phyloP scores from a whole-genome alignment of 2,797 vertebrate species.

The Arvicola amphibius region DNA sequence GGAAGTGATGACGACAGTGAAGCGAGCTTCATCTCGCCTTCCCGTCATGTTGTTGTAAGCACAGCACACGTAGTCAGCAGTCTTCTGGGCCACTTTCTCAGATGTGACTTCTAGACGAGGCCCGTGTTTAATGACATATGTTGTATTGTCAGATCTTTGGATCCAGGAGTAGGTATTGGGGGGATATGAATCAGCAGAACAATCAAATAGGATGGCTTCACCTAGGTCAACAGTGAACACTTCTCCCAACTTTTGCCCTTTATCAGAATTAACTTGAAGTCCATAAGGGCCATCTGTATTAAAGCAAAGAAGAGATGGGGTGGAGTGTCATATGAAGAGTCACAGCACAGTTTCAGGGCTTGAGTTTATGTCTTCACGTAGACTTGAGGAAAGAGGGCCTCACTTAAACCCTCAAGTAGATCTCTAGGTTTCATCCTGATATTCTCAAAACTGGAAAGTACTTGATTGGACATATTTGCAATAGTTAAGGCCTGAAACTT shows the following conservation, averaged over 20 bases:
- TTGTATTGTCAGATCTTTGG: conserved; percentile 90
- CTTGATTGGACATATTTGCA: conserved; percentile 36
- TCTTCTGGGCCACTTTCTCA: conserved; percentile 89
- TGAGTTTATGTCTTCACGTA: not conserved
- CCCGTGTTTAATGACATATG: conserved; percentile 91
- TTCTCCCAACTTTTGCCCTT: conserved; percentile 91
- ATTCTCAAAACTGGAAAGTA: conserved; percentile 14
- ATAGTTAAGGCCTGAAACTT: conserved; percentile 31
- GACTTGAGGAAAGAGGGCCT: not conserved
- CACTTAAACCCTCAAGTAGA: conserved; percentile 2
- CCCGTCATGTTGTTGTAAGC: conserved; percentile 96
- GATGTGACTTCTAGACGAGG: conserved; percentile 91
- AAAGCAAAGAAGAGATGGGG: conserved; percentile 14
- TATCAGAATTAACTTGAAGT: conserved; percentile 94
- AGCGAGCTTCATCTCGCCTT: conserved; percentile 92
- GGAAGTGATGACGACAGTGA: conserved; percentile 94
- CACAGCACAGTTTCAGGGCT: not conserved
- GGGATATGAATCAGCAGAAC: conserved; percentile 97
- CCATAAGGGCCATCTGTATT: conserved; percentile 96
- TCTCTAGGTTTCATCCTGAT: conserved; percentile 32
- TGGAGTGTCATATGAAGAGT: not conserved
- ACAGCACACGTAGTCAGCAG: conserved; percentile 92
- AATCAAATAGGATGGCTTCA: conserved; percentile 93
- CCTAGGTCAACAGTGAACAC: conserved; percentile 95
- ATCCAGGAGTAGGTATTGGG: conserved; percentile 96